Conservation (phyloP, 2,888 invertebrate genomes). For the Agrotis segetum region DNA sequence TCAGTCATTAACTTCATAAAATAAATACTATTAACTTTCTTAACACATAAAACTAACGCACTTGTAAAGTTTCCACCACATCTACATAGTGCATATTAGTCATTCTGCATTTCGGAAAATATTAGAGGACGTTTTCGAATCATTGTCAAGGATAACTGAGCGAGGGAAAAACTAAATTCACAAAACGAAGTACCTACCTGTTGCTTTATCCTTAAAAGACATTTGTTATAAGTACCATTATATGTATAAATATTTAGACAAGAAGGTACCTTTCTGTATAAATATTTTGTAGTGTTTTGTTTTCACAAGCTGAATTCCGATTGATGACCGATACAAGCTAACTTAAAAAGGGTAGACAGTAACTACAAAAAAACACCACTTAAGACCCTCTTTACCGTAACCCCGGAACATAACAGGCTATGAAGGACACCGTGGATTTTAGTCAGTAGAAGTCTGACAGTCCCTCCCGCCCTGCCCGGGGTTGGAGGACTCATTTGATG, state of each 20-base stretch:
- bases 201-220: conserved; percentile 19
- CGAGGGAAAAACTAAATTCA: neutral
- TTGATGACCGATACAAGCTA: neutral
- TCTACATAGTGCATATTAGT: neutral
- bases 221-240: neutral
- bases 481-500: no score
- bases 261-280: neutral
- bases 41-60: no score
- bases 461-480: no score
- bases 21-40: no score
- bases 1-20: no score
- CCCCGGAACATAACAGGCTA: no score
- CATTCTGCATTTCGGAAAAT: conserved; percentile 23
- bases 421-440: no score
- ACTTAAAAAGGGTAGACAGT: neutral
- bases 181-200: neutral
- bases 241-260: no score
- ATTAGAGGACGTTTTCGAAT: neutral
- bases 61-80: no score
- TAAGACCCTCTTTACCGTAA: neutral
- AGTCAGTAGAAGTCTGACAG: no score
- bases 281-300: neutral
- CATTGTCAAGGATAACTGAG: conserved; percentile 1
- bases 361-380: neutral
- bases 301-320: neutral